Evolutionary conservation across 2,888 invertebrate species (phyloP), one percentile per base, ranked within the genome.

Genomic region (Cyclophora albipunctata): DNA sequence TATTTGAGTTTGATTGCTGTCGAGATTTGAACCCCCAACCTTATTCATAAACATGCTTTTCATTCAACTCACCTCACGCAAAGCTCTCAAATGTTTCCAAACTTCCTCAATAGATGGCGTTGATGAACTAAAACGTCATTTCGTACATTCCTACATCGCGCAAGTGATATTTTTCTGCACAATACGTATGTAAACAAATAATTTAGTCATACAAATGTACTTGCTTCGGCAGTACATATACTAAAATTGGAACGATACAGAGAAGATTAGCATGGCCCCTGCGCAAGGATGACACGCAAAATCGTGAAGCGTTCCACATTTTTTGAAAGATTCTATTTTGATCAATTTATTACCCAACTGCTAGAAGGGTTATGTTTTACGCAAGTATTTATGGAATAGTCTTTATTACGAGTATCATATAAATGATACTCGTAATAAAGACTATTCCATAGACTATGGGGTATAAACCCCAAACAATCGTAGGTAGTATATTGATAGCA

Each of bases 251-350:
- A 73, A 72, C 73, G 71, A 70, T 73, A 69, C 72, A 72, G 69
- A 51, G 51, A 52, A 52, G 52, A 52, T 52, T 52, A 71, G 73
- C 71, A 74, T 72, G 71, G 71, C 72, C 73, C 72, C 75, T 75
- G 75, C 74, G 74, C 75, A 75, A 75, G 73, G 73, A 75, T 75
- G 74, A 75, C 73, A 73, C 71, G 73, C 70, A 74, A 73, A 73
- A 73, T 73, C 70, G 72, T 73, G 73, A 72, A 72, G 71, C 69
- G 71, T 69, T 69, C 67, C 68, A 72, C 70, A 71, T 69, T 72
- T 70, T 71, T 66, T 69, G 60, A 5, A 57, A 5, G 37, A 37
- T 37, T 37, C 5, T 37, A 2, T 5, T 37, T 37, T 37, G 4
- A 37, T 37, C 4, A 37, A 5, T 37, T 20, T 0, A 20, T 4